Evolutionary conservation across 2,797 vertebrate genomes (phyloP).

Genomic region (Rhodeus uyekii): DNA sequence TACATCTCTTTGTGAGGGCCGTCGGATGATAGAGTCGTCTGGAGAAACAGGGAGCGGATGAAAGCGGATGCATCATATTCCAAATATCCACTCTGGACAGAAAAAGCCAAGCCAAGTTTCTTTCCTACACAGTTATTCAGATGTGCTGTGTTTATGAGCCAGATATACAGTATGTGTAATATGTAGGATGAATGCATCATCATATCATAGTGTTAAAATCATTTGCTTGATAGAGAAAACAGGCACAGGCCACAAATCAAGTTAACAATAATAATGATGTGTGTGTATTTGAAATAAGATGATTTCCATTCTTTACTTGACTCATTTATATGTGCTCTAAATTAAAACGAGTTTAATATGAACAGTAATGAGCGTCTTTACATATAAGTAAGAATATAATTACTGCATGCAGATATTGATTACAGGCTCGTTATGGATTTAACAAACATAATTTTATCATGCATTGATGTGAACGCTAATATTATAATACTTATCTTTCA

Average conservation of each 20-base stretch:
- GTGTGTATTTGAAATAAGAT: constrained; percentile 52
- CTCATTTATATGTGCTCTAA: constrained; percentile 45
- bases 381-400: constrained; percentile 6
- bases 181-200: constrained; percentile 5
- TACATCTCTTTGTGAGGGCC: not conserved
- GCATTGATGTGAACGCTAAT: too few relatives aligned
- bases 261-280: constrained; percentile 52
- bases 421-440: not conserved
- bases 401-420: constrained; percentile 22
- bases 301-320: constrained; percentile 36
- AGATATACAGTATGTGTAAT: too few relatives aligned
- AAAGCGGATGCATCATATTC: constrained; percentile 4
- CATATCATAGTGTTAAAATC: constrained; percentile 10
- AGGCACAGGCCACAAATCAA: constrained; percentile 40
- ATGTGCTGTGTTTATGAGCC: not conserved
- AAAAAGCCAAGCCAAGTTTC: not conserved
- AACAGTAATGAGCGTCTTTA: not conserved
- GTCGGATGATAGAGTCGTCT: not conserved
- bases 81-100: not conserved
- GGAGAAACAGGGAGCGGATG: not conserved
- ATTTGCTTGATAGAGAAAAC: constrained; percentile 20
- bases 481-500: too few relatives aligned
- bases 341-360: too few relatives aligned
- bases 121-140: not conserved
- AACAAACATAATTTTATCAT: too few relatives aligned